phyloP scores from a whole-genome alignment of 2,797 vertebrate species.

The Tokudaia tokunoshimensis region DNA sequence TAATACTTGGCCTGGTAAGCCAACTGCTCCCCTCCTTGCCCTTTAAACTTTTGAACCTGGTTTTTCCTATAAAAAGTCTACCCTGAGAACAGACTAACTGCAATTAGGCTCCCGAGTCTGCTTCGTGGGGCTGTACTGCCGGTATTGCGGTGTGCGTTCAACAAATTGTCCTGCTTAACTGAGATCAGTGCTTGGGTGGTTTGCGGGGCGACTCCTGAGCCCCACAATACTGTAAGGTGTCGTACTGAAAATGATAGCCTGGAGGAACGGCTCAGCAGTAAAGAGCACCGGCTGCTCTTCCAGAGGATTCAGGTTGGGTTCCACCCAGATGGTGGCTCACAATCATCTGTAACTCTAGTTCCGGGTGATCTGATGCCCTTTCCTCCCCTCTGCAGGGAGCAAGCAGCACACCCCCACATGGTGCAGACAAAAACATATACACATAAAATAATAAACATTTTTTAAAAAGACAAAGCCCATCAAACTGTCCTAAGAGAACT shows the following conservation, averaged over 20 bases:
- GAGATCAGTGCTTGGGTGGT: no score
- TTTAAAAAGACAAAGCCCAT: not conserved
- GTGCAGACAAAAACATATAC: not conserved
- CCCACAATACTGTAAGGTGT: not conserved
- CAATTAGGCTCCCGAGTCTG: no score
- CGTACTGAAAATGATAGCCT: not conserved
- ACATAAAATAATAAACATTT: not conserved
- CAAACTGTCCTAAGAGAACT: not conserved
- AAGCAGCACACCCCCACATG: not conserved
- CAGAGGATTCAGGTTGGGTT: not conserved
- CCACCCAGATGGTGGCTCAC: not conserved
- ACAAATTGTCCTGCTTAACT: no score
- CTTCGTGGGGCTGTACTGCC: no score
- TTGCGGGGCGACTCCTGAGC: no score
- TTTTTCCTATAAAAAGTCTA: no score
- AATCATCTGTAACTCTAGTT: not conserved
- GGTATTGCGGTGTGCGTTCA: no score
- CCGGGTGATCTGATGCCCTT: not conserved
- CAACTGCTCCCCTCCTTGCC: not conserved
- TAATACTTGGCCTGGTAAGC: not conserved
- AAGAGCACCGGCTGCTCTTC: not conserved
- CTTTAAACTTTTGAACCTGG: not conserved
- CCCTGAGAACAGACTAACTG: no score
- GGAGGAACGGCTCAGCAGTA: not conserved
- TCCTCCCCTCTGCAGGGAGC: not conserved